Base-by-base conservation (phyloP, 2,113 vertebrate genomes). In the Epinephelus lanceolatus region DNA sequence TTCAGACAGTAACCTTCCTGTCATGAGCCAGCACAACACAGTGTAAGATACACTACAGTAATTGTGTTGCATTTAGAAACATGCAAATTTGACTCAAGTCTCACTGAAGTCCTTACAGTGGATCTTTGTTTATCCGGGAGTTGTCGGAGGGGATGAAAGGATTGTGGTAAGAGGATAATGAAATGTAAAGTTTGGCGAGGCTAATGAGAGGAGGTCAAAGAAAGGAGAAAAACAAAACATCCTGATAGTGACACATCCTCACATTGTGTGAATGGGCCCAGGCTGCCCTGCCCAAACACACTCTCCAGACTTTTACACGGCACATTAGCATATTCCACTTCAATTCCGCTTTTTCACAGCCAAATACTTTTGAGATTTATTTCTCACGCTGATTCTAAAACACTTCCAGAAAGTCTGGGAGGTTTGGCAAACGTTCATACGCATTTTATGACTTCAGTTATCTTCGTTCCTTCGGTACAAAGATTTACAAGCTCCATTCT, bases 161-260 rank as follows among this genome's bases (percentile, higher is more conserved):
- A 91, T 91, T 91, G 25, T n/a, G 78, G 85, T 91, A 89, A 94
- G 91, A 91, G 84, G 92, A 93, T 93, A 83, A 91, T 85, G 78
- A 83, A 85, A 84, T 82, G 83, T 89, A 80, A 78, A 85, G 83
- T 79, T 86, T 60, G 76, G 81, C 85, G 87, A 86, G 88, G 91
- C 86, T 89, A 80, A 90, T 61, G 69, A 87, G 78, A 61, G 61
- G 56, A 83, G 86, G 88, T 85, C 83, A 85, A 25, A 59, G 61
- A 55, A 70, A 88, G 83, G 82, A 61, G 69, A 80, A 49, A 40
- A 55, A 37, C 21, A 83, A 83, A 81, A 76, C 68, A 75, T 65
- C 55, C 25, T 7, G 9, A 33, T 53, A 33, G 66, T 59, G 25
- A 25, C 66, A 33, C 3, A 2, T 40, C 49, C 47, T 71, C 42